These are phyloP conservation scores for Glyphotaelius pellucidus DNA, from an alignment of 2,888 invertebrate species.

Conservation along the genomic window DNA sequence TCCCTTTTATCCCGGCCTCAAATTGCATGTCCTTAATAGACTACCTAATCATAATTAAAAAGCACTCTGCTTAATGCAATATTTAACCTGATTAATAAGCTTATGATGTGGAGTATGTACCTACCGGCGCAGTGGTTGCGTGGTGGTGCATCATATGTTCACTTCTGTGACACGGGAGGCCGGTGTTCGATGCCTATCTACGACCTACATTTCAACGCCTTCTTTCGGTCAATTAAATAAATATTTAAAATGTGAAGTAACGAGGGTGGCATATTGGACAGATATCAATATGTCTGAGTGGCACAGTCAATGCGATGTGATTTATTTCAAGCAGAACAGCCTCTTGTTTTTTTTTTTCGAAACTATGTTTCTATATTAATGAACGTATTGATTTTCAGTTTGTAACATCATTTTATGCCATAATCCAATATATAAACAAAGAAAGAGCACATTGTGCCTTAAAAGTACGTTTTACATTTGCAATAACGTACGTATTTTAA, in stretches of 20 bases:
- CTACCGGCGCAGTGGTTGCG: not conserved
- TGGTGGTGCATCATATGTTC: not conserved
- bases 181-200: not conserved
- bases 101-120: not conserved
- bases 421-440: no score
- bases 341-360: no score
- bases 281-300: not conserved
- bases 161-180: not conserved
- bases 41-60: not conserved
- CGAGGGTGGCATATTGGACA: not conserved
- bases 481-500: no score
- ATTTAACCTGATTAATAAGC: not conserved
- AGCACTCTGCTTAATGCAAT: not conserved
- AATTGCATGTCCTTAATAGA: not conserved
- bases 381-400: no score
- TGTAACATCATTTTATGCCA: no score
- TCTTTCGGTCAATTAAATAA: not conserved
- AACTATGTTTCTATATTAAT: no score
- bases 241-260: not conserved
- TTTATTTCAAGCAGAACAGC: not conserved
- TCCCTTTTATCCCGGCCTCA: not conserved
- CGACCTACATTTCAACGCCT: not conserved
- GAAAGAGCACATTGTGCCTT: no score
- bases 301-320: not conserved
- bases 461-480: no score